Evolutionary conservation across 2,888 invertebrate species (phyloP).

Genomic region (Gerosis bhagava): DNA sequence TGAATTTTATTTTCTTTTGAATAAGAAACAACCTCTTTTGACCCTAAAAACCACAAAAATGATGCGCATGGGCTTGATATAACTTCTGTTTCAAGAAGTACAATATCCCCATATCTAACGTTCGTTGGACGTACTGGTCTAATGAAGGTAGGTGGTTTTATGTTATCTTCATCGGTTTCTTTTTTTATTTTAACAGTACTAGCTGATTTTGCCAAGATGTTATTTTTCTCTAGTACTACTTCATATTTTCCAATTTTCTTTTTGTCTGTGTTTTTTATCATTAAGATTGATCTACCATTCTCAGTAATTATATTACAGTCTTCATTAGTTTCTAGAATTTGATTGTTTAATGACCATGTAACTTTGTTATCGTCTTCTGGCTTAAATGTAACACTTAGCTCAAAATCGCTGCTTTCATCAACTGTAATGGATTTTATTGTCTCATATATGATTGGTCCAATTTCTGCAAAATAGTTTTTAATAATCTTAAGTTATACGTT

Average conservation of each 20-base stretch:
- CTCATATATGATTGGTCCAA: slow-evolving; percentile 85
- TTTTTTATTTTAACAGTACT: slow-evolving; percentile 91
- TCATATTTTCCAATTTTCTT: slow-evolving; percentile 95
- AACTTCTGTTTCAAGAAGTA: slow-evolving; percentile 90
- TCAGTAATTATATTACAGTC: slow-evolving; percentile 83
- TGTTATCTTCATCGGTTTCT: slow-evolving; percentile 81
- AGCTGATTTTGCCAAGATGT: slow-evolving; percentile 90
- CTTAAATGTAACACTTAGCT: slow-evolving; percentile 87
- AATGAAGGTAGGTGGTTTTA: slow-evolving; percentile 88
- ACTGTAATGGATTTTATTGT: slow-evolving; percentile 90
- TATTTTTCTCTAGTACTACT: slow-evolving; percentile 88
- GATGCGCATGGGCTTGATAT: slow-evolving; percentile 90
- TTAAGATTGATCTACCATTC: slow-evolving; percentile 84
- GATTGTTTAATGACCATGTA: slow-evolving; percentile 93
- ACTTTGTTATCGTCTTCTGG: slow-evolving; percentile 88
- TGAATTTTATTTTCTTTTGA: slow-evolving; percentile 83
- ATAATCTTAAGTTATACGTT: too few species aligned
- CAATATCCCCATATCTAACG: slow-evolving; percentile 88
- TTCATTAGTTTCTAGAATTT: slow-evolving; percentile 85
- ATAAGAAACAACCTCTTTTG: slow-evolving; percentile 84
- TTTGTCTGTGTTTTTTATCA: slow-evolving; percentile 85
- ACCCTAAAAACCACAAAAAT: slow-evolving; percentile 94
- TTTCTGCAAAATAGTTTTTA: slow-evolving; percentile 67
- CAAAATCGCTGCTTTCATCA: slow-evolving; percentile 85
- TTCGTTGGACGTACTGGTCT: slow-evolving; percentile 87